A percentile compares a stretch with the other conserved stretches of the same genome.
Conservation (phyloP, 2,797 vertebrate species). For the Argya squamiceps region DNA sequence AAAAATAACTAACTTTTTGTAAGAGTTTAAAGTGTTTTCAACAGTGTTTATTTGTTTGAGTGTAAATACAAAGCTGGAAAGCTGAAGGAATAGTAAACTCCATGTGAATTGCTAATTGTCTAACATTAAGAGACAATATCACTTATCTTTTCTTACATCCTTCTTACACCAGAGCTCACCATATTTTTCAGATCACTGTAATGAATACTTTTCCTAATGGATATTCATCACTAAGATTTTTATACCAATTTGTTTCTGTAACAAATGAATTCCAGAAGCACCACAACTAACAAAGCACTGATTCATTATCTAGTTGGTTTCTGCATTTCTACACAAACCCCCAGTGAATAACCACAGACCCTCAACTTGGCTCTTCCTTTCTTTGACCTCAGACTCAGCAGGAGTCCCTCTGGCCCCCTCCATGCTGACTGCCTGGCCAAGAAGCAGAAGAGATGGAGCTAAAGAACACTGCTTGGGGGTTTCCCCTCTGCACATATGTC, state of each 20-base stretch:
- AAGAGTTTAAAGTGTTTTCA: not conserved
- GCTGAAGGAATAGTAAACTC: not conserved
- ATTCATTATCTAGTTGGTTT: not conserved
- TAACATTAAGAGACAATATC: not conserved
- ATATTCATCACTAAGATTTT: not conserved
- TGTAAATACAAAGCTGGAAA: not conserved
- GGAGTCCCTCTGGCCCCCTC: not conserved
- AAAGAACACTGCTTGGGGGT: not conserved
- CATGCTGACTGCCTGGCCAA: not conserved
- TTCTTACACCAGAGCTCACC: not conserved
- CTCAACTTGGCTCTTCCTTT: fast-evolving
- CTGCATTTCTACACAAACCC: not conserved
- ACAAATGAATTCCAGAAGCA: not conserved
- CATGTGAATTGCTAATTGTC: not conserved
- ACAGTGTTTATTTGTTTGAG: not conserved
- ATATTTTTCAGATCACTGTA: not conserved
- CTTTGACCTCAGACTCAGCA: not conserved
- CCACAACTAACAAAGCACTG: not conserved
- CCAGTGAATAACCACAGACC: not conserved
- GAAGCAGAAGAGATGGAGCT: not conserved
- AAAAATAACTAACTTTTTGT: not conserved
- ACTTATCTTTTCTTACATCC: not conserved
- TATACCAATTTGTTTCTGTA: not conserved
- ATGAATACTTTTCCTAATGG: not conserved
- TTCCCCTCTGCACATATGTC: not conserved